These are phyloP conservation scores for Diplazon laetatorius DNA, from an alignment of 2,888 invertebrate species.

Conservation along the genomic window DNA sequence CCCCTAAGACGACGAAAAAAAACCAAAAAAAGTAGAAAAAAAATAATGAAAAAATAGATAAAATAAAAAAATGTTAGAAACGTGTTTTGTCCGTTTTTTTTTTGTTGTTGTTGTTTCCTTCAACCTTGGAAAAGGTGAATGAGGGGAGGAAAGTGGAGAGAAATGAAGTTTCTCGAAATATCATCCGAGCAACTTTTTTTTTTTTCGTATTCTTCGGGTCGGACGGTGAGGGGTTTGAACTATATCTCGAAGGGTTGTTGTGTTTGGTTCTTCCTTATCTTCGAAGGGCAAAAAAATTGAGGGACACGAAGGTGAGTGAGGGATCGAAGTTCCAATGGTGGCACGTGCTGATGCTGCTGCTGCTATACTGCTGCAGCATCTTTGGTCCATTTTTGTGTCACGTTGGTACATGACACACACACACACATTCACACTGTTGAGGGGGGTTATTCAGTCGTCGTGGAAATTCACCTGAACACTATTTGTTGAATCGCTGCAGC, in stretches of 20 bases:
- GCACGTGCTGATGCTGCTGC: slow-evolving; percentile 48
- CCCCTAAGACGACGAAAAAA: slow-evolving; percentile 16
- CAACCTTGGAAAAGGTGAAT: no score
- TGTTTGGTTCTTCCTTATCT: slow-evolving; percentile 34
- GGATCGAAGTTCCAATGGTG: slow-evolving; percentile 52
- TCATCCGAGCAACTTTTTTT: slow-evolving; percentile 42
- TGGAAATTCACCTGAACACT: slow-evolving; percentile 56
- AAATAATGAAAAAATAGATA: no score
- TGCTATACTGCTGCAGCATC: slow-evolving; percentile 31
- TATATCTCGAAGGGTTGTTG: not conserved
- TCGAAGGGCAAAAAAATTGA: slow-evolving; percentile 40
- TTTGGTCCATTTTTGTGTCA: slow-evolving; percentile 33
- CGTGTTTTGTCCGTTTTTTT: no score
- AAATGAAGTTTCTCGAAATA: slow-evolving; percentile 31
- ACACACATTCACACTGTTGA: slow-evolving; percentile 26
- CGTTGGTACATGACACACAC: slow-evolving; percentile 22
- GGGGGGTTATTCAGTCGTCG: slow-evolving; percentile 43
- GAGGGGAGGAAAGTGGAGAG: slow-evolving; percentile 6
- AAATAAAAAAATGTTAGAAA: no score
- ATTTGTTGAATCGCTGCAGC: slow-evolving; percentile 27
- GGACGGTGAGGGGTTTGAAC: no score
- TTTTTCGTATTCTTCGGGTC: no score
- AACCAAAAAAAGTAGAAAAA: slow-evolving; percentile 8
- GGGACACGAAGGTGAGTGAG: slow-evolving; percentile 56
- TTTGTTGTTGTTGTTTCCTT: no score